Conservation (phyloP, 1,140 invertebrate species). For the Arctopsyche grandis region DNA sequence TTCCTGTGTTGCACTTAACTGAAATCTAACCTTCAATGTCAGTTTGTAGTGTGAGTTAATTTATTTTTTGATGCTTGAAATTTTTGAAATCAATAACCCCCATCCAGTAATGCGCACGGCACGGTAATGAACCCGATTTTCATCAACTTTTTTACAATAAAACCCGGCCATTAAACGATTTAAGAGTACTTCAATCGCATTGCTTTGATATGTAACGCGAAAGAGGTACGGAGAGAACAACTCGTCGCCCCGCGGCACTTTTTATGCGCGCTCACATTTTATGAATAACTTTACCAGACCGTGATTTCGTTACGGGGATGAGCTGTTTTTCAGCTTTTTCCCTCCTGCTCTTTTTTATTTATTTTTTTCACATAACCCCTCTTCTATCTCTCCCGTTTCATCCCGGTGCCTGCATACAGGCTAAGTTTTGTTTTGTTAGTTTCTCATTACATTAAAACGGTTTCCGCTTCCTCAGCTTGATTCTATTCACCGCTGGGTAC, state of each 20-base stretch:
- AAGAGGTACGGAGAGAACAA: not conserved
- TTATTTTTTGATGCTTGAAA: no score
- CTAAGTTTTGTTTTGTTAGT: conserved; percentile 55
- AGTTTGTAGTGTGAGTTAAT: no score
- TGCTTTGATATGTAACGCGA: not conserved
- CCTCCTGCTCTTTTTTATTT: not conserved
- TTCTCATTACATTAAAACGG: conserved; percentile 56
- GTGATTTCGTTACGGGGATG: conserved; percentile 54
- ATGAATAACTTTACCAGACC: conserved; percentile 55
- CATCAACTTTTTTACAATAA: not conserved
- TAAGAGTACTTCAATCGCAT: not conserved
- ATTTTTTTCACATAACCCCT: conserved; percentile 25
- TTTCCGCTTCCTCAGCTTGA: conserved; percentile 52
- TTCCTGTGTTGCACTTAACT: no score
- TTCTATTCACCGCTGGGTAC: conserved; percentile 52
- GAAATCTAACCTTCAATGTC: no score
- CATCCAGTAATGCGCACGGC: no score
- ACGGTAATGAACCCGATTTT: not conserved
- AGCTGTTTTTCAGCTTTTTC: conserved; percentile 39
- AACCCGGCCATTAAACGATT: not conserved
- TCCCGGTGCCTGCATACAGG: conserved; percentile 20
- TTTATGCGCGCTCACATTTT: conserved; percentile 44
- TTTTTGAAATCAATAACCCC: no score
- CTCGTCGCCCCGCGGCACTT: conserved; percentile 2
- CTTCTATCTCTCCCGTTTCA: conserved; percentile 30